A percentile compares a stretch with the other conserved stretches of the same genome.
Conservation (phyloP, 2,888 invertebrate species). For the Monopis laevigella region DNA sequence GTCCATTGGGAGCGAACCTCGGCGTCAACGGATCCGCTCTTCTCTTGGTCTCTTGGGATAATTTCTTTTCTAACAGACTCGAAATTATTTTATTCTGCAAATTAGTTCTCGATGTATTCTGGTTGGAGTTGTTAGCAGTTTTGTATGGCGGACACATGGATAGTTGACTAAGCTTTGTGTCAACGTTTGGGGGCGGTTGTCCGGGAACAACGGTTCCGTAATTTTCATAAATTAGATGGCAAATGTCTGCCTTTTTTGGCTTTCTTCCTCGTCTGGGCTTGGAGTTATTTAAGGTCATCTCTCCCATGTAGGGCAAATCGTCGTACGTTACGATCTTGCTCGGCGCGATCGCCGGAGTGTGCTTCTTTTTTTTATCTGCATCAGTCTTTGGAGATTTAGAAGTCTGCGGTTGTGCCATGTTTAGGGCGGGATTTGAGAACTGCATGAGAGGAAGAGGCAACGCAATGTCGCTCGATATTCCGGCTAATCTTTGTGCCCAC, state of each 20-base stretch:
- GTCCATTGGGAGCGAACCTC: conserved; percentile 42
- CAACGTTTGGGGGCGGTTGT: conserved; percentile 67
- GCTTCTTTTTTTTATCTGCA: conserved; percentile 45
- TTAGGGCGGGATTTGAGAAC: conserved; percentile 27
- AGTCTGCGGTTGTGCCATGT: conserved; percentile 25
- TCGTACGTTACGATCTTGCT: conserved; percentile 75
- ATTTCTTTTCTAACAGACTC: conserved; percentile 73
- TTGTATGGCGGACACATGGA: conserved; percentile 39
- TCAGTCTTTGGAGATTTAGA: too few relatives aligned
- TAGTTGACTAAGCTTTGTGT: conserved; percentile 43
- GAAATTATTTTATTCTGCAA: conserved; percentile 76
- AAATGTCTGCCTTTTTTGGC: conserved; percentile 92
- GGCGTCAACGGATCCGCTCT: conserved; percentile 40
- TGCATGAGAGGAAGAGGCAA: conserved; percentile 31
- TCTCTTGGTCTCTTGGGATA: conserved; percentile 73
- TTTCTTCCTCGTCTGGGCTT: conserved; percentile 88
- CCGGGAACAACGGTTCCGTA: conserved; percentile 88
- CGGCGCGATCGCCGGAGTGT: conserved; percentile 45
- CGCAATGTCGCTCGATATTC: conserved; percentile 65
- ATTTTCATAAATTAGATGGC: conserved; percentile 90
- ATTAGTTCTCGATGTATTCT: conserved; percentile 64
- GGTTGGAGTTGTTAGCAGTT: conserved; percentile 20
- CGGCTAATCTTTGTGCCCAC: conserved; percentile 80
- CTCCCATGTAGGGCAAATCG: conserved; percentile 91
- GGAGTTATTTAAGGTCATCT: conserved; percentile 88